Conservation (phyloP, 2,888 invertebrate genomes). For the Cybosia mesomella region DNA sequence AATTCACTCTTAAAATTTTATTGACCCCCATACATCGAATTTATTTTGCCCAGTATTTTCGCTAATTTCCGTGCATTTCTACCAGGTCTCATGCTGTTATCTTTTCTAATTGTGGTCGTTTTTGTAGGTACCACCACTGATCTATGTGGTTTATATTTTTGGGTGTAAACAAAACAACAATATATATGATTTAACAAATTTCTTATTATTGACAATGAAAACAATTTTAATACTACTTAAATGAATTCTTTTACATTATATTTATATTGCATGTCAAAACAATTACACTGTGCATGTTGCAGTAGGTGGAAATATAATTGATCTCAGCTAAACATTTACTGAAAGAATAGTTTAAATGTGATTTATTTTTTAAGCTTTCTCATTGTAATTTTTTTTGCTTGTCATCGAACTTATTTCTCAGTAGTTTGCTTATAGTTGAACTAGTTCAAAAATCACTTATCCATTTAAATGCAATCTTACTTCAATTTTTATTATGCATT, state of each 20-base stretch:
- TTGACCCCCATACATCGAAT: no score
- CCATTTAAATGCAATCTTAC: constrained; percentile 38
- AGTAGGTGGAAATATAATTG: constrained; percentile 26
- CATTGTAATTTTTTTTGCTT: constrained; percentile 7
- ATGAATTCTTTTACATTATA: constrained; percentile 35
- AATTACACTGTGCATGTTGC: constrained; percentile 28
- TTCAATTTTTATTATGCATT: constrained; percentile 51
- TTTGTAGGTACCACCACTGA: no score
- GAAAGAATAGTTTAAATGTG: constrained; percentile 26
- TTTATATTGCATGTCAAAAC: constrained; percentile 46
- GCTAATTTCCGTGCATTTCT: not conserved
- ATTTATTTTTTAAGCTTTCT: not conserved
- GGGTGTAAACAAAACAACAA: constrained; percentile 19
- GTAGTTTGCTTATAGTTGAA: constrained; percentile 13
- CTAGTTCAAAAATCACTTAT: constrained; percentile 13
- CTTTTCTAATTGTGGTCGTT: no score
- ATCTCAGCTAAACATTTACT: constrained; percentile 25
- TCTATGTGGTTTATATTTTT: not conserved
- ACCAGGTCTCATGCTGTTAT: not conserved
- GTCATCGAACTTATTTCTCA: constrained; percentile 10
- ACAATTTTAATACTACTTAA: constrained; percentile 45
- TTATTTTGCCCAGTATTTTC: not conserved
- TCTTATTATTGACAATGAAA: constrained; percentile 59
- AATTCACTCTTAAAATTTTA: no score
- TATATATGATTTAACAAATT: constrained; percentile 55